These are phyloP conservation scores for Hesperia comma DNA, from an alignment of 2,888 invertebrate species.

Conservation along the genomic window DNA sequence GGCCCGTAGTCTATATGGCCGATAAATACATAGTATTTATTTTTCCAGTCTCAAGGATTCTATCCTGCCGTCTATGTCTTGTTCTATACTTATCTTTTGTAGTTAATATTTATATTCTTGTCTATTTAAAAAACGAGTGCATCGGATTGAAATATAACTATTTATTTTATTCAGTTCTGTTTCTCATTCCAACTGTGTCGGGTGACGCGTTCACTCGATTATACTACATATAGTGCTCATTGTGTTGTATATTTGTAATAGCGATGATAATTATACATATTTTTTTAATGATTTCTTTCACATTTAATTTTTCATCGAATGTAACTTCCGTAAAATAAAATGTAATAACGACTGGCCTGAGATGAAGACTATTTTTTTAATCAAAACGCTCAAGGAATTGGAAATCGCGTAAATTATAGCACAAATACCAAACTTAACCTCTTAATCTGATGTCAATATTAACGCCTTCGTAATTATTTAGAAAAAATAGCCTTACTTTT, in stretches of 20 bases:
- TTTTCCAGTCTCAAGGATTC: constrained; percentile 27
- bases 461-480: background rate
- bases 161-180: constrained; percentile 59
- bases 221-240: constrained; percentile 60
- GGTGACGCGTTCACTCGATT: constrained; percentile 63
- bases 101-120: constrained; percentile 33
- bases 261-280: constrained; percentile 75
- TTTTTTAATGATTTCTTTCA: constrained; percentile 71
- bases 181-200: constrained; percentile 73
- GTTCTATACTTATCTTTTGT: constrained; percentile 28
- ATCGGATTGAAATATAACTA: constrained; percentile 52
- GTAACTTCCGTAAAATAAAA: constrained; percentile 47
- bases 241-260: constrained; percentile 68
- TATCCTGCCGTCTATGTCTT: constrained; percentile 25
- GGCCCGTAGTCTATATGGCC: too few relatives aligned
- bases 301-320: constrained; percentile 52
- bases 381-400: constrained; percentile 24
- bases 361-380: constrained; percentile 25
- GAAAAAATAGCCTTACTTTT: background rate
- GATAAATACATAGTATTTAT: constrained; percentile 33
- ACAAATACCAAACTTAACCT: constrained; percentile 25
- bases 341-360: constrained; percentile 63
- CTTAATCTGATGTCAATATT: background rate
- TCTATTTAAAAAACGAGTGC: constrained; percentile 36
- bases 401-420: constrained; percentile 19